Conservation (phyloP, 2,113 vertebrate genomes). For the Craseonycteris thonglongyai region DNA sequence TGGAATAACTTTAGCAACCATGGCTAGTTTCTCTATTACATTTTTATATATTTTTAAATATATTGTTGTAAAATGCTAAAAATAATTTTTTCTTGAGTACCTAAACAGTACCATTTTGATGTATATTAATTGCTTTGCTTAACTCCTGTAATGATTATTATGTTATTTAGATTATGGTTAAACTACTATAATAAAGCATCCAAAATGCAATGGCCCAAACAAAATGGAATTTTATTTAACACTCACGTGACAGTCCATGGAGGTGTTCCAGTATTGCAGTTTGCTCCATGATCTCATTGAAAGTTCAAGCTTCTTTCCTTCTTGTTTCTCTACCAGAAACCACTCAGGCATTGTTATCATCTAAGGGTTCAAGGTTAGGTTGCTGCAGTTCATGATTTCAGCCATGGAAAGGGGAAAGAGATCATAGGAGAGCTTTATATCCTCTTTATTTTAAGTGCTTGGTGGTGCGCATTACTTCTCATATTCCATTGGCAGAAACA, state of each 20-base stretch:
- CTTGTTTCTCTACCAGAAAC: background rate
- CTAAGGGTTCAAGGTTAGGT: background rate
- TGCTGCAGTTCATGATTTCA: background rate
- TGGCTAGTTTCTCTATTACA: background rate
- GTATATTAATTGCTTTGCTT: background rate
- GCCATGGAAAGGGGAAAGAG: background rate
- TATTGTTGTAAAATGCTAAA: conserved; percentile 17
- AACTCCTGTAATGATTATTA: background rate
- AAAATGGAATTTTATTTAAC: background rate
- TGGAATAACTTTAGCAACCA: background rate
- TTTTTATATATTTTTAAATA: conserved; percentile 42
- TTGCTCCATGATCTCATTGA: background rate
- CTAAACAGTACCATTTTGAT: background rate
- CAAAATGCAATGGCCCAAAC: background rate
- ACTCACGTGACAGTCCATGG: background rate
- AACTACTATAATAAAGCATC: background rate
- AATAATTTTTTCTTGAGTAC: background rate
- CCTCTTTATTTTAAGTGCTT: background rate
- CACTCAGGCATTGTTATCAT: background rate
- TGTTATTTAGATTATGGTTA: background rate
- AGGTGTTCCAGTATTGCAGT: background rate
- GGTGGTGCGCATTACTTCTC: background rate
- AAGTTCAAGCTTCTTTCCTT: background rate
- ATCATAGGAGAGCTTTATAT: background rate
- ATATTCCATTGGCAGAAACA: background rate